Evolutionary conservation across 2,888 invertebrate species (phyloP).

Genomic region (Chrysomela aeneicollis): DNA sequence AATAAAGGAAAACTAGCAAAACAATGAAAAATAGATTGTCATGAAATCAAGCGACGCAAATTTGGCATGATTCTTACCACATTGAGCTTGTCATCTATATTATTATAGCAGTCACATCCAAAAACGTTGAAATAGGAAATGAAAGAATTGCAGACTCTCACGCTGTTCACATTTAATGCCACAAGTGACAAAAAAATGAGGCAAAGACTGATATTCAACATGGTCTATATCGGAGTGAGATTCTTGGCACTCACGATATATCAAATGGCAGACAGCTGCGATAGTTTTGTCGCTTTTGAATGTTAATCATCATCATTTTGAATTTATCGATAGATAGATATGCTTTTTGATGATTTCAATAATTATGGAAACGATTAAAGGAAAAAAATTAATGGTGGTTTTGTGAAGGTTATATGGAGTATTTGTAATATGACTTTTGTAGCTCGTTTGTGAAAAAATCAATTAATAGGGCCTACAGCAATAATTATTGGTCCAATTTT

Average conservation of each 20-base stretch:
- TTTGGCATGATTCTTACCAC: neutral
- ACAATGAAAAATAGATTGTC: too few relatives aligned
- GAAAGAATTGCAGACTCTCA: neutral
- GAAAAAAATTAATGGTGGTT: neutral
- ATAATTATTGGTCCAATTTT: too few relatives aligned
- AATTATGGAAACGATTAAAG: neutral
- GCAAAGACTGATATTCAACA: neutral
- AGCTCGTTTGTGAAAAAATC: too few relatives aligned
- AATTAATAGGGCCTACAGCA: too few relatives aligned
- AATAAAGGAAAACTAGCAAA: too few relatives aligned
- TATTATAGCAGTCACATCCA: neutral
- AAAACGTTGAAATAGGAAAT: neutral
- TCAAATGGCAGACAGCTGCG: slow-evolving; percentile 1
- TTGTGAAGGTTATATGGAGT: neutral
- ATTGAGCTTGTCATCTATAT: neutral
- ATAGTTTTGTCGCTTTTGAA: neutral
- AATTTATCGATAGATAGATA: slow-evolving; percentile 1
- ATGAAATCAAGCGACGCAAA: too few relatives aligned
- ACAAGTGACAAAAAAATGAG: neutral
- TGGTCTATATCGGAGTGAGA: neutral
- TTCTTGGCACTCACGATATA: neutral
- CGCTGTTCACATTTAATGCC: neutral
- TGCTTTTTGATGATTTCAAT: slow-evolving; percentile 3
- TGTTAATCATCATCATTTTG: slow-evolving; percentile 1
- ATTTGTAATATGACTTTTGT: neutral